These are phyloP conservation scores for Picathartes gymnocephalus DNA, from an alignment of 2,113 vertebrate genomes.

Conservation along the genomic window DNA sequence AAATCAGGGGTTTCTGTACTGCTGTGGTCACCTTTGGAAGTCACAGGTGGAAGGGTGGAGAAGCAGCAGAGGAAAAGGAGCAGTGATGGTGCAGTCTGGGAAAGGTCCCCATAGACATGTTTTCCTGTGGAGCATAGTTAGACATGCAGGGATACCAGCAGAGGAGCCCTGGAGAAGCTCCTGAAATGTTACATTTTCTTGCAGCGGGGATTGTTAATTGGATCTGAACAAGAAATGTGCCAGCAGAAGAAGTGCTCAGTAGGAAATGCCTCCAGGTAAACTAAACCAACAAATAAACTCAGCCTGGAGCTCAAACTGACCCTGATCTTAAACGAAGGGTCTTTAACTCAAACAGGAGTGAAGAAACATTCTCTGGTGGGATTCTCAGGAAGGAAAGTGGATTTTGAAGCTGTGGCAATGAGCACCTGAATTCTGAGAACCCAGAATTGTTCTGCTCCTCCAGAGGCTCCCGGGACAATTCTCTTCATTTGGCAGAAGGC, in stretches of 20 bases:
- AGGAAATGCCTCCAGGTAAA: background rate
- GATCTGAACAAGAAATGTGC: background rate
- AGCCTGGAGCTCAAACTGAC: background rate
- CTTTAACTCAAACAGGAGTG: background rate
- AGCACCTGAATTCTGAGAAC: background rate
- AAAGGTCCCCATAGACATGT: rapidly evolving
- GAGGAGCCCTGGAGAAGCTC: background rate
- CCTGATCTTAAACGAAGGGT: background rate
- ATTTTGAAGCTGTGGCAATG: background rate
- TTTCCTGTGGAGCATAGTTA: background rate
- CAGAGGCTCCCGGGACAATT: background rate
- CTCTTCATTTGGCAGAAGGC: background rate
- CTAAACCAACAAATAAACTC: background rate
- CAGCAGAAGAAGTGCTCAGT: background rate
- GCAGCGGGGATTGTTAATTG: background rate
- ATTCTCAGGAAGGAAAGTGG: background rate
- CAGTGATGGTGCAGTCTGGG: background rate
- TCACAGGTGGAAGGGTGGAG: background rate
- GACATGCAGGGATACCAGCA: background rate
- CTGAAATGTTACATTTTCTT: background rate
- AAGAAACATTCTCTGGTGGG: background rate
- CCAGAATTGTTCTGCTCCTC: background rate
- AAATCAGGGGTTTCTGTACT: background rate
- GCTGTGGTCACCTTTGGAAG: background rate
- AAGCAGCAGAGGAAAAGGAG: background rate